phyloP scores from a whole-genome alignment of 2,113 vertebrate genomes.

The Hypomesus transpacificus region DNA sequence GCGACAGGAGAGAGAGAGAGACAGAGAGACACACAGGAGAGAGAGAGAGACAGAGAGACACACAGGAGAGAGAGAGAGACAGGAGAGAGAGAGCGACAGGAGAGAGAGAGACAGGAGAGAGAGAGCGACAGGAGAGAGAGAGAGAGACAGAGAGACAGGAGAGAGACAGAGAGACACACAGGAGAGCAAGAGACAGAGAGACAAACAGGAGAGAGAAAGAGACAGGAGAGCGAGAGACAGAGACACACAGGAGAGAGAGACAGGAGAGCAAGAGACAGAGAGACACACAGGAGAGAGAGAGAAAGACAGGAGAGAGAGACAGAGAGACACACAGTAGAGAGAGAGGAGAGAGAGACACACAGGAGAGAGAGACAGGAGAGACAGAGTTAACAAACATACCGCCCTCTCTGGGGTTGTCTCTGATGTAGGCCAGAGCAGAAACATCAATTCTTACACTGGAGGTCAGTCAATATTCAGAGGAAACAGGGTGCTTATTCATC shows the following conservation, averaged over 20 bases:
- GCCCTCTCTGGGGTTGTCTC: too few species aligned
- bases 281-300: neutral
- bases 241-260: neutral
- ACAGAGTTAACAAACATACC: neutral
- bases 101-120: neutral
- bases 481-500: neutral
- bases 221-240: neutral
- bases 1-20: neutral
- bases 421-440: slow-evolving; percentile 6
- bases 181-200: slow-evolving; percentile 25
- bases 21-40: slow-evolving; percentile 24
- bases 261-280: neutral
- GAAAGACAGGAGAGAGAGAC: neutral
- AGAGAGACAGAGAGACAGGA: too few species aligned
- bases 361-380: neutral
- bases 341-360: neutral
- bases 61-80: neutral
- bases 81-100: too few species aligned
- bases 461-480: slow-evolving; percentile 15
- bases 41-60: neutral
- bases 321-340: too few species aligned
- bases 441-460: slow-evolving; percentile 13
- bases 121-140: too few species aligned
- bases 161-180: neutral
- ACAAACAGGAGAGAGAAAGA: neutral